phyloP scores from a whole-genome alignment of 2,797 vertebrate genomes.

The Morelia viridis region DNA sequence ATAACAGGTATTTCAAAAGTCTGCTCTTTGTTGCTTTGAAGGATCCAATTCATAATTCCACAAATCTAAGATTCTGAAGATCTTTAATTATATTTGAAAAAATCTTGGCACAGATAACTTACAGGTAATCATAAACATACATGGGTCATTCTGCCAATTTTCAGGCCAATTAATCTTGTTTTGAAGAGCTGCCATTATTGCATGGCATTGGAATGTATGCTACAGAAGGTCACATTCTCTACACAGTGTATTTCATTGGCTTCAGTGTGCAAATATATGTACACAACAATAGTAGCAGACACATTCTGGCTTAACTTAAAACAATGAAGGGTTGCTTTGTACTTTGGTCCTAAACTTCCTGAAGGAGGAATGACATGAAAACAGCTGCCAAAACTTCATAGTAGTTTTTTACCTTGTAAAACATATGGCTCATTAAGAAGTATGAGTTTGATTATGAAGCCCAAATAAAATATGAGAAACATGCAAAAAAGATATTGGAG shows the following conservation, averaged over 20 bases:
- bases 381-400: constrained; percentile 29
- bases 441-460: background rate
- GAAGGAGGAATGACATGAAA: constrained; percentile 31
- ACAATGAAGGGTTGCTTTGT: constrained; percentile 41
- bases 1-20: background rate
- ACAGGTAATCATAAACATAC: constrained; percentile 29
- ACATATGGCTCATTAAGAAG: constrained; percentile 8
- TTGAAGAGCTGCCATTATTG: constrained; percentile 58
- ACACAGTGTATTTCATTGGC: constrained; percentile 14
- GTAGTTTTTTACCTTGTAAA: constrained; percentile 27
- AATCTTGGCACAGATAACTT: constrained; percentile 5
- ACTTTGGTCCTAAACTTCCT: constrained; percentile 28
- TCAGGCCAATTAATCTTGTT: constrained; percentile 53
- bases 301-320: constrained; percentile 31
- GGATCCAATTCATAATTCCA: background rate
- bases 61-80: constrained; percentile 6
- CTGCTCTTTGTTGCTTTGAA: background rate
- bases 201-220: constrained; percentile 51
- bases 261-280: background rate
- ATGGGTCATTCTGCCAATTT: constrained; percentile 47
- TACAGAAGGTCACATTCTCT: constrained; percentile 50
- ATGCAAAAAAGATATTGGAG: background rate
- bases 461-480: background rate
- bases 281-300: constrained; percentile 25
- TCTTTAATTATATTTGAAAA: constrained; percentile 32